Evolutionary conservation across 37 sponge, comb jelly and placozoan species (phyloP), one percentile per base, ranked within the genome.

Genomic region (Theonella swinhoei): DNA sequence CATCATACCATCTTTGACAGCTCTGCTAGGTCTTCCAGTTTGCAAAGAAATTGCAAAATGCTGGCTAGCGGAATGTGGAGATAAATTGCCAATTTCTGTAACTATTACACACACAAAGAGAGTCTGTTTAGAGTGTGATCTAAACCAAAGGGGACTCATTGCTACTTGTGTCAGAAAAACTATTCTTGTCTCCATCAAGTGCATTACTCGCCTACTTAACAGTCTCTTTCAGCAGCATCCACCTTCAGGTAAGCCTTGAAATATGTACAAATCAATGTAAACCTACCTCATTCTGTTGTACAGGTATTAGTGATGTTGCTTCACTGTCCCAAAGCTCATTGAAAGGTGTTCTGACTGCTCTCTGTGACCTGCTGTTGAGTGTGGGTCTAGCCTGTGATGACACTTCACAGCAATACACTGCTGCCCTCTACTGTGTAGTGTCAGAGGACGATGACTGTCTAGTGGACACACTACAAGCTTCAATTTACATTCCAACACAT

Each of bases 401-500:
- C n/a, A n/a, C n/a, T n/a, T n/a, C n/a, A n/a, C n/a, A n/a, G n/a
- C n/a, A n/a, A n/a, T 61, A 36, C 54, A 47, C 54, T 14, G 75
- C 2, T 29, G 66, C n/a, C n/a, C 42, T 82, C 3, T 58, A 81
- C 33, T 64, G 82, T 41, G 37, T 88, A 1, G 63, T 89, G n/a
- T 38, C 30, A 38, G 89, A 83, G 22, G 79, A 89, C 32, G 89
- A 89, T 40, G 43, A 40, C 74, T 83, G 74, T 31, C 5, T 89
- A 8, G 60, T 89, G 20, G 75, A 89, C 28, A 77, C 76, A 34
- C 74, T 89, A 9, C 8, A 66, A 29, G 42, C 39, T 43, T 81
- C 54, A 32, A 26, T 61, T 3, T 43, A 4, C 7, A 59, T 83
- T 1, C 14, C 24, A n/a, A 26, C n/a, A 36, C 23, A 35, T 9